Conservation (phyloP, 2,888 invertebrate species). For the Hipparchia semele region DNA sequence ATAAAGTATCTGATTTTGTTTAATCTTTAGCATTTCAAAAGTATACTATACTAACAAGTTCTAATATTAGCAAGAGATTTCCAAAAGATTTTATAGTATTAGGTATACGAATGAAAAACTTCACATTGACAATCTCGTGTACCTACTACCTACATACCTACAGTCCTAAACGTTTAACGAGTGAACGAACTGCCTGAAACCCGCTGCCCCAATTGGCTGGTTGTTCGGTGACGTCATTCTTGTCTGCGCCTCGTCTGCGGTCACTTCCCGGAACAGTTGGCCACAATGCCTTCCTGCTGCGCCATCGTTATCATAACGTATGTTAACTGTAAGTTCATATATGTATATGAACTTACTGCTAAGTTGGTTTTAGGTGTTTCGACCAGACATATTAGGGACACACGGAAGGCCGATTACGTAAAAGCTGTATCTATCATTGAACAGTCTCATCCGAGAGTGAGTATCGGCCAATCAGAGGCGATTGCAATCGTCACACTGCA, state of each 20-base stretch:
- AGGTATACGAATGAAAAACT: not conserved
- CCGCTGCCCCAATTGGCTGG: conserved; percentile 69
- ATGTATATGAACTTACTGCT: conserved; percentile 52
- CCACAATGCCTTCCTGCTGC: conserved; percentile 68
- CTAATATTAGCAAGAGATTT: not conserved
- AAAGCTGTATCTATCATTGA: no score
- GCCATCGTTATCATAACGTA: conserved; percentile 56
- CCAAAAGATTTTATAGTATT: conserved; percentile 12
- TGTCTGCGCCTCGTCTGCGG: conserved; percentile 76
- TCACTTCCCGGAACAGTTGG: conserved; percentile 75
- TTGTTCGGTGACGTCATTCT: conserved; percentile 67
- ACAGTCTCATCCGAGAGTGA: no score
- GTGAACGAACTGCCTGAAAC: conserved; percentile 54
- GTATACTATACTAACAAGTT: not conserved
- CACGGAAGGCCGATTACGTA: no score
- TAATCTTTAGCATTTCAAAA: not conserved
- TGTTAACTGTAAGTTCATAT: conserved; percentile 14
- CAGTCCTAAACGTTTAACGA: conserved; percentile 27
- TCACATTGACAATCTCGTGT: not conserved
- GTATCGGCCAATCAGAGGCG: no score
- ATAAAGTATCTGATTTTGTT: not conserved
- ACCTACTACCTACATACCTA: not conserved
- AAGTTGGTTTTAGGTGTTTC: no score
- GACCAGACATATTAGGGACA: no score
- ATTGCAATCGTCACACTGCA: no score